Conservation (phyloP, 2,888 invertebrate genomes). For the Aradus depressus region DNA sequence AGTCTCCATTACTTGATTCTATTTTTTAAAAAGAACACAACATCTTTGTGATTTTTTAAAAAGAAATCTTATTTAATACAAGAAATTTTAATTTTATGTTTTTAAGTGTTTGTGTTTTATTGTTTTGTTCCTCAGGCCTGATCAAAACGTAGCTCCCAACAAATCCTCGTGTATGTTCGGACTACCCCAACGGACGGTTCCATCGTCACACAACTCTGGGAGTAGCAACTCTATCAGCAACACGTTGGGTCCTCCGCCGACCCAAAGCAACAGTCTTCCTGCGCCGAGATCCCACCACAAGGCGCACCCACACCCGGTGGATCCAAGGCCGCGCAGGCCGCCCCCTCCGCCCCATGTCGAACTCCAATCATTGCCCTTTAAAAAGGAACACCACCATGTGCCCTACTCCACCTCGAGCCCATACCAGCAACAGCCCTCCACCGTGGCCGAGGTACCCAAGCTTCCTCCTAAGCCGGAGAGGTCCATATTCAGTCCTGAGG, state of each 20-base stretch:
- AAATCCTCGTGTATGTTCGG: slow-evolving; percentile 27
- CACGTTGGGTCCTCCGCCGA: slow-evolving; percentile 13
- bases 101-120: not conserved
- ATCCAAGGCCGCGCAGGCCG: slow-evolving; percentile 15
- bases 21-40: no score
- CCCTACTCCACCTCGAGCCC: slow-evolving; percentile 35
- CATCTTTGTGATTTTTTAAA: no score
- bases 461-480: slow-evolving; percentile 23
- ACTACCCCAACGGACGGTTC: slow-evolving; percentile 25
- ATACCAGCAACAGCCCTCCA: slow-evolving; percentile 34
- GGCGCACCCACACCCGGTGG: no score
- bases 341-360: not conserved
- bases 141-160: slow-evolving; percentile 15
- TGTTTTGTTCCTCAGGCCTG: slow-evolving; percentile 18
- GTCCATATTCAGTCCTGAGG: slow-evolving; percentile 36
- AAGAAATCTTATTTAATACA: no score
- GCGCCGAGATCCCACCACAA: no score
- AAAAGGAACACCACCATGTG: slow-evolving; percentile 27
- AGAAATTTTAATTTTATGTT: no score
- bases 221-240: slow-evolving; percentile 23
- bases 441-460: slow-evolving; percentile 28
- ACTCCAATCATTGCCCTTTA: not conserved
- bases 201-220: slow-evolving; percentile 23
- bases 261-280: no score
- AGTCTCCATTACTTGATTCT: no score